phyloP scores from a whole-genome alignment of 1,140 invertebrate genomes.

The silkworm (Bombyx mori) region ASM3026992v2 NC_085126.1:9358501-9359000 shows the following conservation, averaged over 20 bases:
- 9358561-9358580: background rate
- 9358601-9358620: background rate
- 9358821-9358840: background rate
- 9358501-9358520: too few relatives aligned
- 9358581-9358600: background rate
- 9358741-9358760: background rate
- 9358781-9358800: background rate
- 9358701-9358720: slow-evolving; percentile 32
- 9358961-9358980: slow-evolving; percentile 55
- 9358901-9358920: slow-evolving; percentile 62
- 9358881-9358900: slow-evolving; percentile 58
- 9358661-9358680: slow-evolving; percentile 56
- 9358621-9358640: slow-evolving; percentile 31
- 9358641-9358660: slow-evolving; percentile 67
- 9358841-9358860: background rate
- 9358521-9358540: too few relatives aligned
- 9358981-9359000: slow-evolving; percentile 26
- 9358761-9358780: background rate
- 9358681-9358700: slow-evolving; percentile 37
- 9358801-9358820: background rate
- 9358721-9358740: slow-evolving; percentile 5
- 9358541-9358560: too few relatives aligned
- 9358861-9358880: slow-evolving; percentile 7
- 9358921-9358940: slow-evolving; percentile 54
- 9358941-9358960: slow-evolving; percentile 63